Percentiles rank a stretch among this genome's conserved stretches.
Evolutionary conservation across 2,888 invertebrate genomes (phyloP).

Genomic region (Eremobia ochroleuca): DNA sequence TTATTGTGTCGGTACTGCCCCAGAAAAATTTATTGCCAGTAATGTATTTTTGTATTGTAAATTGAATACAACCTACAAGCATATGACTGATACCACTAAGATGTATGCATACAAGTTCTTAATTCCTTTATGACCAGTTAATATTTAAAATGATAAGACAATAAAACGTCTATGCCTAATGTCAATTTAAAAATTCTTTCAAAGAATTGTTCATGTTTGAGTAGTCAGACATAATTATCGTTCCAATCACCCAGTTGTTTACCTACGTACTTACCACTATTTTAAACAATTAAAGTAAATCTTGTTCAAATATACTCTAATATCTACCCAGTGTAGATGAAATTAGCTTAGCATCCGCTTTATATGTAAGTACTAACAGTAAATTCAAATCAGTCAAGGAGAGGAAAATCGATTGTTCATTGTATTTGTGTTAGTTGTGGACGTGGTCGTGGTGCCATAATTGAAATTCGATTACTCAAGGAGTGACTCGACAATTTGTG

Average conservation of each 20-base stretch:
- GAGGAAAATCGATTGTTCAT: constrained; percentile 62
- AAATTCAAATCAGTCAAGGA: constrained; percentile 49
- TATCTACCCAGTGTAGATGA: constrained; percentile 1
- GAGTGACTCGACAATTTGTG: constrained; percentile 49
- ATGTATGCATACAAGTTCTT: background rate
- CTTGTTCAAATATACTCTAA: background rate
- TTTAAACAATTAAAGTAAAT: background rate
- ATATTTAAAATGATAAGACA: constrained; percentile 2
- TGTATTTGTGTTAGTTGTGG: constrained; percentile 52
- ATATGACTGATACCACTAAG: background rate
- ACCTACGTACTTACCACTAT: background rate
- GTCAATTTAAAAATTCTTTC: background rate
- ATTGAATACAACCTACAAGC: constrained; percentile 16
- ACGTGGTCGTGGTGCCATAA: constrained; percentile 24
- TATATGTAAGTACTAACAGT: constrained; percentile 11
- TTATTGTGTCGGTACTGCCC: constrained; percentile 2
- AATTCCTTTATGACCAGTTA: background rate
- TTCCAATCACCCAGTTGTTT: background rate
- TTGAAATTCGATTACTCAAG: constrained; percentile 49
- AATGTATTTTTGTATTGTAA: constrained; percentile 4
- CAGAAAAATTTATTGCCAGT: constrained; percentile 13
- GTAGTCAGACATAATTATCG: too few species aligned
- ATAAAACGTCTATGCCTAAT: background rate
- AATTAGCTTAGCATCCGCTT: constrained; percentile 23
- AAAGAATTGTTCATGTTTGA: background rate